Base-by-base conservation (phyloP, 2,888 invertebrate species). In the Branchinecta sandiegonensis region DNA sequence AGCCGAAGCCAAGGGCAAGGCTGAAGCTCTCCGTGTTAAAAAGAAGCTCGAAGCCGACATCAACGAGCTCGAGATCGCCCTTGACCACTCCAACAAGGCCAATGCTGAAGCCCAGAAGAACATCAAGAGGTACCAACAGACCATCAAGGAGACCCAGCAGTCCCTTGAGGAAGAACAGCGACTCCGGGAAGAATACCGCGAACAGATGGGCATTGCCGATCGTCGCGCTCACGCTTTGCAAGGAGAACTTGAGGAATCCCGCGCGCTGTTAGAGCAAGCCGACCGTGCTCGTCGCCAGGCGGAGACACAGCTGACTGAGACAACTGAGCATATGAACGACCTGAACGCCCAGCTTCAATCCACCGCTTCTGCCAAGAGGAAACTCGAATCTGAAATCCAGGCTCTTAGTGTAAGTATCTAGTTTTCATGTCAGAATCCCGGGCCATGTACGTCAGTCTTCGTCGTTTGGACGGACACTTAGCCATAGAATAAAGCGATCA, bases 21-120 rank as follows among this genome's bases (percentile, higher is more conserved):
- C 81, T 72, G 84, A 84, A 74, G 82, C 83, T 66, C 77, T 83
- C 71, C 77, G 82, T 71, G 80, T 83, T 78, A 83, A 83, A 79
- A 84, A 84, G 81, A 84, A 84, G 76, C 77, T 84, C 69, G 83
- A 84, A 75, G 78, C 79, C 69, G 83, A 84, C 76, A 83, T 83
- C 77, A 84, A 83, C 76, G 83, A 83, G 75, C 77, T 83, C 66
- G 83, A 83, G 74, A 81, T 84, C 71, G 82, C 81, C 68, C 75
- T 84, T 69, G 83, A 84, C 74, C 81, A 80, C 73, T 79, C 83
- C 72, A 83, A 83, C 79, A 79, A 82, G 72, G 73, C 74, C 69
- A 79, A 79, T 71, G 80, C 80, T 66, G 81, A 81, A 71, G 77
- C 80, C 47, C 81, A 83, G 74, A 83, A 82, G 79, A 81, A 79